A percentile compares a stretch with the other conserved stretches of the same genome.
phyloP scores from a whole-genome alignment of 1,140 invertebrate genomes.

The Ips typographus region DNA sequence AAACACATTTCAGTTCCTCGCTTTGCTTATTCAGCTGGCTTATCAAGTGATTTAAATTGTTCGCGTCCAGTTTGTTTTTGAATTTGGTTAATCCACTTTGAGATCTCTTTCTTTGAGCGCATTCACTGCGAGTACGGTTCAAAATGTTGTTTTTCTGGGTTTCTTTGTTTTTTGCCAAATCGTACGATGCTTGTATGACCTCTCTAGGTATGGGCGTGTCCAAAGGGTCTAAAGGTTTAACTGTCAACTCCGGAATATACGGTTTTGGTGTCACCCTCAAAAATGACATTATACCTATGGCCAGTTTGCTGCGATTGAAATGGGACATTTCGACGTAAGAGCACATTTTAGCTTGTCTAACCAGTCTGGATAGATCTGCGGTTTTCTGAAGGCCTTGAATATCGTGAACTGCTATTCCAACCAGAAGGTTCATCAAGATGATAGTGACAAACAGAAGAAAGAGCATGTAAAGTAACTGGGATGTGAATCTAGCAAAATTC shows the following conservation, averaged over 20 bases:
- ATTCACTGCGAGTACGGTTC: conserved; percentile 4
- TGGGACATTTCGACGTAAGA: conserved; percentile 33
- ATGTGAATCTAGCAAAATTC: conserved; percentile 11
- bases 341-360: conserved; percentile 33
- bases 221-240: conserved; percentile 32
- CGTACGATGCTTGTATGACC: conserved; percentile 24
- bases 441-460: conserved; percentile 34
- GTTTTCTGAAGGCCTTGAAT: conserved; percentile 37
- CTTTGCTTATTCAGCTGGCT: too few relatives aligned
- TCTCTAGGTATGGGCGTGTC: conserved; percentile 26
- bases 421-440: conserved; percentile 37
- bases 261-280: conserved; percentile 27
- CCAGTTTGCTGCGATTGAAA: conserved; percentile 16
- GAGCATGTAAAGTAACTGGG: conserved; percentile 24
- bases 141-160: conserved; percentile 4
- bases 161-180: conserved; percentile 20
- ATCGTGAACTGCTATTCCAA: conserved; percentile 37
- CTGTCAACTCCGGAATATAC: conserved; percentile 26
- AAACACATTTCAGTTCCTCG: too few relatives aligned
- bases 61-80: too few relatives aligned
- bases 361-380: conserved; percentile 32
- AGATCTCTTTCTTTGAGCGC: conserved; percentile 1
- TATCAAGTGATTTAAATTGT: too few relatives aligned
- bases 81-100: neutral
- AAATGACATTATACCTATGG: conserved; percentile 20